Conservation (phyloP, 2,888 invertebrate species). For the Pyrocoelia pectoralis region DNA sequence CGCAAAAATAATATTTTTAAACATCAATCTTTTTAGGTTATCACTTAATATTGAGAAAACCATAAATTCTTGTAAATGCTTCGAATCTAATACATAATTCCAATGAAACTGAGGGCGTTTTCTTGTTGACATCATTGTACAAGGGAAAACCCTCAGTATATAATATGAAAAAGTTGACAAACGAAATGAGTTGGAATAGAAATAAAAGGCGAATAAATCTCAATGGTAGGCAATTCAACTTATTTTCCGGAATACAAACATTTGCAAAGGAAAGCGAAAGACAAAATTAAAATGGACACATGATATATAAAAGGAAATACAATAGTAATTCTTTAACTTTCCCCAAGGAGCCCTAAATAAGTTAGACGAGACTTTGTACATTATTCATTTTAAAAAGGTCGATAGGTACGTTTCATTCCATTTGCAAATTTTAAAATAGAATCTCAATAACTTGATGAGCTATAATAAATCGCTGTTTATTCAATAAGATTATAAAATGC, state of each 20-base stretch:
- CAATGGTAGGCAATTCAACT: neutral
- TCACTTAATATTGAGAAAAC: neutral
- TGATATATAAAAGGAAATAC: conserved; percentile 3
- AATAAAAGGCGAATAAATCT: neutral
- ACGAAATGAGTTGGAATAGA: neutral
- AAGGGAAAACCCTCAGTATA: neutral
- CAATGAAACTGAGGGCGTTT: too few relatives aligned
- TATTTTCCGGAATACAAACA: neutral
- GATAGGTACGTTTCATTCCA: neutral
- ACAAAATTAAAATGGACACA: conserved; percentile 8
- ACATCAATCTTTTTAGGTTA: neutral
- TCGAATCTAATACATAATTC: neutral
- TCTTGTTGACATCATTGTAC: neutral
- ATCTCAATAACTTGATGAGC: too few relatives aligned
- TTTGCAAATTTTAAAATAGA: too few relatives aligned
- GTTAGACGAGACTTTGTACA: neutral
- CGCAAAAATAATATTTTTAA: neutral
- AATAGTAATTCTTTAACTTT: neutral
- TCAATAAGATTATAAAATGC: too few relatives aligned
- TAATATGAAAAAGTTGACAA: neutral
- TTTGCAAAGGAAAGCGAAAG: conserved; percentile 5
- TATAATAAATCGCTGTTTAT: too few relatives aligned
- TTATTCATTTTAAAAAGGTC: neutral
- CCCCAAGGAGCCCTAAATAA: neutral
- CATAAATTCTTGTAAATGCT: neutral